phyloP scores from a whole-genome alignment of 2,797 vertebrate species.

The Tarsius wallacei region DNA sequence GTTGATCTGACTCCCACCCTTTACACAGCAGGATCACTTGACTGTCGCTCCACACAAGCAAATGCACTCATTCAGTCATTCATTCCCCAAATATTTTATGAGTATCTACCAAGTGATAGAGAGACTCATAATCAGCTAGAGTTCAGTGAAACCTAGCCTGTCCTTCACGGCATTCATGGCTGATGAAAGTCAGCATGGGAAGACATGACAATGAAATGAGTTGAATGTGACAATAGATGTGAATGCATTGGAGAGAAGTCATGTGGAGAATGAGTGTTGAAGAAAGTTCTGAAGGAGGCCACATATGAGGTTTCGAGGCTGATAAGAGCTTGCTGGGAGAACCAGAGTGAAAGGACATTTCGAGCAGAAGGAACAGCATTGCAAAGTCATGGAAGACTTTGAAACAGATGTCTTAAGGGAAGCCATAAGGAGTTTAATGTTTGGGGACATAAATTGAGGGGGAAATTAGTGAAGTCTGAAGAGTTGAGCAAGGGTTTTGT shows the following conservation, averaged over 20 bases:
- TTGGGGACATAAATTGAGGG: not conserved
- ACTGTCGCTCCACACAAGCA: not conserved
- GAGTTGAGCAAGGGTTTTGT: not conserved
- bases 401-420: conserved; percentile 16
- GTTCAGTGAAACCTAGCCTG: not conserved
- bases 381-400: not conserved
- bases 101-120: not conserved
- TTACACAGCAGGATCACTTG: not conserved
- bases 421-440: not conserved
- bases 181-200: not conserved
- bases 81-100: not conserved
- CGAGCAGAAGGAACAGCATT: not conserved
- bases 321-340: not conserved
- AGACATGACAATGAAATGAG: not conserved
- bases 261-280: not conserved
- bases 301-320: not conserved
- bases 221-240: not conserved
- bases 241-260: not conserved
- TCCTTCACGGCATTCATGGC: not conserved
- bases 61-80: conserved; percentile 12
- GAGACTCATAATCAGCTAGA: not conserved
- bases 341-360: not conserved
- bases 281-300: not conserved
- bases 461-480: not conserved
- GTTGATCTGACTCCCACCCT: not conserved